Base-by-base conservation (phyloP, 1,140 invertebrate species). In the Daktulosphaira vitifoliae region DNA sequence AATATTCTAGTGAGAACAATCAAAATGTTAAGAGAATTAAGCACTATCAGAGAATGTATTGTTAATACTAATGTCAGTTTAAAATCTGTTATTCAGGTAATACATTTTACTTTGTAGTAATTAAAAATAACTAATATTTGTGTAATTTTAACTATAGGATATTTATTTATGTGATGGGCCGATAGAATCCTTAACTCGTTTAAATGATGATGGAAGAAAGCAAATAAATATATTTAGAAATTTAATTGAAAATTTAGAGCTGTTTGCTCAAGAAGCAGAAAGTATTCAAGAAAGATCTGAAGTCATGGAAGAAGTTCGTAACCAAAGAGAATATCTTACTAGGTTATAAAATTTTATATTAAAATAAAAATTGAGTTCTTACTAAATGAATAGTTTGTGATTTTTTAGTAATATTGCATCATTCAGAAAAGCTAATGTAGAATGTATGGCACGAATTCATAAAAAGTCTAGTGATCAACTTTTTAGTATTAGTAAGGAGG, bases 391-490 rank as follows among this genome's bases (percentile, higher is more conserved):
- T 33, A 33, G 29, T 33, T 33, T 33, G 4, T 13, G n/a, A 37
- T n/a, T 29, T 77, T 79, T 37, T 69, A 84, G 84, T 68, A 81
- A 84, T 2, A 74, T 88, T 67, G 81, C 82, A 68, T 82, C 84
- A 52, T 90, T 90, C 73, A 82, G 86, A 71, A 87, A 88, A 70
- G 87, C 87, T 0, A 89, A 89, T 74, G 78, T 90, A 13, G 78
- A 78, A 23, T 83, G 84, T 66, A 82, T 87, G 75, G 78, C 87
- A 71, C 81, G 82, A 33, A 88, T 90, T 66, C 85, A 88, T 65
- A 88, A 86, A 74, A 75, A 79, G 5, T 79, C 85, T 67, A 84
- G 85, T 68, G 81, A 86, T 23, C 81, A 88, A 69, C 74, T 88
- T 46, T 74, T 90, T 2, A 80, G 80, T 11, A 78, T 79, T 48